Conservation (phyloP, 35 echinoderm and acorn worm genomes). For the Lytechinus pictus region DNA sequence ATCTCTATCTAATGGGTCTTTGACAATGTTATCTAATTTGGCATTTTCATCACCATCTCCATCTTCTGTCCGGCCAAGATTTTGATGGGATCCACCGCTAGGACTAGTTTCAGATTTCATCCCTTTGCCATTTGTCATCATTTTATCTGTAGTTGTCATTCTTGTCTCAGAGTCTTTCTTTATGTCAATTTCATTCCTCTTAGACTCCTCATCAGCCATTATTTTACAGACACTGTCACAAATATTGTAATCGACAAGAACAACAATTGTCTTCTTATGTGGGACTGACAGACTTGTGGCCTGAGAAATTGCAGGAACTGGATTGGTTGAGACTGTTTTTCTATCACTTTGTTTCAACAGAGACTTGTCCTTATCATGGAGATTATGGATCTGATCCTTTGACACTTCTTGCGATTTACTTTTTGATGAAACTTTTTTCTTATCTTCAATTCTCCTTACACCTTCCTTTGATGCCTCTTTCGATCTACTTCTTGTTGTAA, state of each 20-base stretch:
- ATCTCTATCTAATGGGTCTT: neutral
- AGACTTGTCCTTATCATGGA: neutral
- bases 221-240: neutral
- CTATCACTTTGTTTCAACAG: neutral
- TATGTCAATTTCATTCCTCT: neutral
- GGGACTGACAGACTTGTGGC: neutral
- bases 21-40: neutral
- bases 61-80: neutral
- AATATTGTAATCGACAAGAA: neutral
- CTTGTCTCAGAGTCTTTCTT: neutral
- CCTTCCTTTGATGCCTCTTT: too few relatives aligned
- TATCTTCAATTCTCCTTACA: too few relatives aligned
- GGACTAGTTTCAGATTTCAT: neutral
- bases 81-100: neutral
- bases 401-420: neutral
- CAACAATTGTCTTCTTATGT: neutral
- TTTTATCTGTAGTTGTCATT: too few relatives aligned
- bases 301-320: neutral
- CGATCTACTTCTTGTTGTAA: too few relatives aligned
- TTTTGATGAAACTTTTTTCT: neutral
- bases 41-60: neutral
- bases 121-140: too few relatives aligned
- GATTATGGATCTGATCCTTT: neutral
- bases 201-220: constrained; percentile 1
- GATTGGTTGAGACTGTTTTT: neutral